These are phyloP conservation scores for Muscicapa adusta DNA, from an alignment of 2,113 vertebrate species.

Conservation along the genomic window DNA sequence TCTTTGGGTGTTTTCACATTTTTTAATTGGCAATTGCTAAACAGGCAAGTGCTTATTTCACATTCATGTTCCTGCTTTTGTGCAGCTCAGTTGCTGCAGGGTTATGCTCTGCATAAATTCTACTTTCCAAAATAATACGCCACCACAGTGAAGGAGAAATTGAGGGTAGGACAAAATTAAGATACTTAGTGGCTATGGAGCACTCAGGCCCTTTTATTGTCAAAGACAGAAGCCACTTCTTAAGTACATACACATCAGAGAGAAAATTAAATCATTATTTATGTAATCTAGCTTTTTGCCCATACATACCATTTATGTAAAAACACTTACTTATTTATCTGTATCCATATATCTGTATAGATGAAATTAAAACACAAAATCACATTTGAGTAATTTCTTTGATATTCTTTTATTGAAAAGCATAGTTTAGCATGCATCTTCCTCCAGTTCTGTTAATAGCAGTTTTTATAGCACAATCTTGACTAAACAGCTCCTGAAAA, in stretches of 20 bases:
- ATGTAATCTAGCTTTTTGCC: not conserved
- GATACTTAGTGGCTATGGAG: not conserved
- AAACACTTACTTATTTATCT: not conserved
- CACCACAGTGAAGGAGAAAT: not conserved
- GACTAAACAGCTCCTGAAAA: not conserved
- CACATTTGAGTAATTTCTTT: not conserved
- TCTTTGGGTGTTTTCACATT: not conserved
- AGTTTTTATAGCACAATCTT: not conserved
- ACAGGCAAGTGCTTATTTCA: not conserved
- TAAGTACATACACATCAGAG: accelerated
- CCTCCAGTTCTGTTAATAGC: not conserved
- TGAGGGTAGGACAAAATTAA: not conserved
- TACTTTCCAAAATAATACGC: not conserved
- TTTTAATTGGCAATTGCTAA: not conserved
- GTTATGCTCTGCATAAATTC: not conserved
- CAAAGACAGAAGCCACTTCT: not conserved
- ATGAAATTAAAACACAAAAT: not conserved
- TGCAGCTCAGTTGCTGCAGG: not conserved
- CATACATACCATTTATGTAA: too few relatives aligned
- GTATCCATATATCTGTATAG: not conserved
- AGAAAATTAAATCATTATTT: not conserved
- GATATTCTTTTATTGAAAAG: not conserved
- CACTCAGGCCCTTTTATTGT: not conserved
- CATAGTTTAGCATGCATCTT: not conserved
- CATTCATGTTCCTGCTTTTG: not conserved